These are phyloP conservation scores for Bungarus multicinctus DNA, from an alignment of 2,113 vertebrate genomes.

Conservation along the genomic window DNA sequence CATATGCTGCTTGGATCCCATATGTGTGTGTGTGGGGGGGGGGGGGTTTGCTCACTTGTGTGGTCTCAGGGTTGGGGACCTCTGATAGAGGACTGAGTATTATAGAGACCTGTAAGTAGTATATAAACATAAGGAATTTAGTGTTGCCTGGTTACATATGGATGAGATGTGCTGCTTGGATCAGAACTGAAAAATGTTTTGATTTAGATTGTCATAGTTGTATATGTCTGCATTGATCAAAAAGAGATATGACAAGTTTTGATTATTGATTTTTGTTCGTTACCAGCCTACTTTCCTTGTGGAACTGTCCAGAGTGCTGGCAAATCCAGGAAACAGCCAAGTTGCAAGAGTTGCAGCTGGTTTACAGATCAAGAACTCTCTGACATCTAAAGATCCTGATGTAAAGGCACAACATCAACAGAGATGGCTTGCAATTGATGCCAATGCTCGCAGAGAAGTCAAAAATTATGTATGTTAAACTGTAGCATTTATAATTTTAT, in stretches of 20 bases:
- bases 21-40: rapidly evolving
- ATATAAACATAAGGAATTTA: background rate
- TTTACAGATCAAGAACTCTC: constrained; percentile 96
- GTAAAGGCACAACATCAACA: constrained; percentile 95
- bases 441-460: constrained; percentile 89
- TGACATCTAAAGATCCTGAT: constrained; percentile 96
- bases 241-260: background rate
- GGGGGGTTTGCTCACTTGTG: background rate
- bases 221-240: background rate
- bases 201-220: background rate
- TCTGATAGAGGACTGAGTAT: background rate
- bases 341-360: constrained; percentile 95
- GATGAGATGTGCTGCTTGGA: background rate
- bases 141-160: background rate
- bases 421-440: constrained; percentile 95
- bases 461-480: constrained; percentile 88
- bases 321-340: constrained; percentile 96
- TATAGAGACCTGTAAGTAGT: background rate
- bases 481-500: background rate
- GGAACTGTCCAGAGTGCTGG: constrained; percentile 95
- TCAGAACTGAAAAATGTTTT: background rate
- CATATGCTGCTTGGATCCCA: background rate
- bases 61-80: background rate
- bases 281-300: constrained; percentile 93
- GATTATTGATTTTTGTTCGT: constrained; percentile 9